These are phyloP conservation scores for Gymnopithys bicolor DNA, from an alignment of 2,797 vertebrate genomes.

Conservation along the genomic window DNA sequence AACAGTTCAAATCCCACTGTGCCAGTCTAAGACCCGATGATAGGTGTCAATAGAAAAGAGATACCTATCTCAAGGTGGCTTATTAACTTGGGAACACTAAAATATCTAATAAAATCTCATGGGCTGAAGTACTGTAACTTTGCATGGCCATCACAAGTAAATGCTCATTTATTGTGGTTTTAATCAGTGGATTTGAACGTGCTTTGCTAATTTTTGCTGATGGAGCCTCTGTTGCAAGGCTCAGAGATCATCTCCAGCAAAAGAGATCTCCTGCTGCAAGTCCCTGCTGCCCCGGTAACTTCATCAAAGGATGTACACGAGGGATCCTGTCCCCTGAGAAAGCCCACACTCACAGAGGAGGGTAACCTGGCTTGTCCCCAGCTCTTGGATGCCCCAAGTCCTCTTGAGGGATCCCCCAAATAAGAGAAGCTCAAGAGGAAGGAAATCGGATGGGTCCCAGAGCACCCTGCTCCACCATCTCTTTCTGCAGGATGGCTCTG, in stretches of 20 bases:
- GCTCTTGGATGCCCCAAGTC: not conserved
- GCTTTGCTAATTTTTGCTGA: not conserved
- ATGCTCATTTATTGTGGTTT: not conserved
- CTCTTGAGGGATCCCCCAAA: not conserved
- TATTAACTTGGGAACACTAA: not conserved
- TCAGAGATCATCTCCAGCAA: not conserved
- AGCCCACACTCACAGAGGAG: not conserved
- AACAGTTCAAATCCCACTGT: not conserved
- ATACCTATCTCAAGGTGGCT: not conserved
- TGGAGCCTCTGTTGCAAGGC: not conserved
- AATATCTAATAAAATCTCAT: not conserved
- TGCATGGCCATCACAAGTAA: not conserved
- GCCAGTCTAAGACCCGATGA: not conserved
- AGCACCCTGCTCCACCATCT: not conserved
- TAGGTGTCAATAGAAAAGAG: not conserved
- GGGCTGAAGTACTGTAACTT: not conserved
- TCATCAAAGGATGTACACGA: not conserved
- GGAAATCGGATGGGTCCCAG: not conserved
- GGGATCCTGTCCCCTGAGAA: not conserved
- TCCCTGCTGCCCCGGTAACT: not conserved
- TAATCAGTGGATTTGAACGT: not conserved
- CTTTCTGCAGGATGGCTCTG: not conserved
- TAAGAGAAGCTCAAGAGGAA: not conserved
- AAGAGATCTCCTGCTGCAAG: not conserved
- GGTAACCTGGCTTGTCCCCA: not conserved